Evolutionary conservation across 1,140 invertebrate species (phyloP).

Genomic region (Saccostrea glomerata): DNA sequence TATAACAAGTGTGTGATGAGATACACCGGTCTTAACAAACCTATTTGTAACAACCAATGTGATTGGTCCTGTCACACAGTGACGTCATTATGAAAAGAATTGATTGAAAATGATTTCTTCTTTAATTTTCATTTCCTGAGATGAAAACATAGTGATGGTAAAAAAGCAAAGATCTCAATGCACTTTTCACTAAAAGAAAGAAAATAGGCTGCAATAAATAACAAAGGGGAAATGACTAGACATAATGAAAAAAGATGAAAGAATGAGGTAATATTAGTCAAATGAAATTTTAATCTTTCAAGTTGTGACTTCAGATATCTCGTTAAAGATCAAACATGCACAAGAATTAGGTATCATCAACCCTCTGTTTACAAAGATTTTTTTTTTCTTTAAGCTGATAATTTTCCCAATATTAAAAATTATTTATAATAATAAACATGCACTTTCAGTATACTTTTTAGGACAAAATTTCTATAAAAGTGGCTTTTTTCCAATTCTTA

Average conservation of each 20-base stretch:
- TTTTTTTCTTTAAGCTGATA: no score
- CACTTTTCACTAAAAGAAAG: not conserved
- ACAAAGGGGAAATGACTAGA: conserved; percentile 31
- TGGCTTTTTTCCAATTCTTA: no score
- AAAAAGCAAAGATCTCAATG: not conserved
- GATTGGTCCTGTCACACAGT: conserved; percentile 38
- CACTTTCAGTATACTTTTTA: no score
- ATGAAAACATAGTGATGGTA: conserved; percentile 21
- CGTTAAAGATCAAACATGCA: not conserved
- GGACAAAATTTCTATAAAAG: no score
- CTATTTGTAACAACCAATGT: conserved; percentile 28
- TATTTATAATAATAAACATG: no score
- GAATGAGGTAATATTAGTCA: conserved; percentile 23
- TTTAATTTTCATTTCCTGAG: conserved; percentile 34
- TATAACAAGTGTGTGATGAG: not conserved
- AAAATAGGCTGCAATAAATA: conserved; percentile 32
- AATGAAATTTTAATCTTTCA: not conserved
- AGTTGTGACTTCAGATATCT: not conserved
- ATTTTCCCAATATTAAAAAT: no score
- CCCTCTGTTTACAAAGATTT: no score
- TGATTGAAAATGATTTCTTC: conserved; percentile 5
- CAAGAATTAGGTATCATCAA: not conserved
- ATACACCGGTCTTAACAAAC: conserved; percentile 16
- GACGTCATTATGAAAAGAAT: not conserved
- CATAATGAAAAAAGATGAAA: conserved; percentile 26